These are phyloP conservation scores for Cyrtodaria siliqua DNA, from an alignment of 2,888 invertebrate genomes.

Conservation along the genomic window DNA sequence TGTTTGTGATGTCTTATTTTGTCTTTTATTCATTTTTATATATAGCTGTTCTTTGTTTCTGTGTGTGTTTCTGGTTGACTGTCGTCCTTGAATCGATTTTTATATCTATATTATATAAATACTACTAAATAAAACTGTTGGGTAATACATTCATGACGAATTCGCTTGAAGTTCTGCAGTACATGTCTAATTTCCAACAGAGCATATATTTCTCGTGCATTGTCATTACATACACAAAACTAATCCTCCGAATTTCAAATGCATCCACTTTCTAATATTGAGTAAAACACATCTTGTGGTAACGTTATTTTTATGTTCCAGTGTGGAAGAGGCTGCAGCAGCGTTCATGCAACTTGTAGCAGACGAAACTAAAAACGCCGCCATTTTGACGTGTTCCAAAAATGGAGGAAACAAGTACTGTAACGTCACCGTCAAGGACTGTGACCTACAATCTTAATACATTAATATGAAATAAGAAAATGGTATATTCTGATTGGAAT, in stretches of 20 bases:
- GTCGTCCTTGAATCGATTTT: background rate
- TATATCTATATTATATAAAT: background rate
- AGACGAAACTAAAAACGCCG: slow-evolving; percentile 75
- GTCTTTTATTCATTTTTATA: too few relatives aligned
- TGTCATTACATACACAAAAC: too few relatives aligned
- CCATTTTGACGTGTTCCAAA: slow-evolving; percentile 71
- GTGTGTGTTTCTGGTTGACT: too few relatives aligned
- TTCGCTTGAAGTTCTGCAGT: too few relatives aligned
- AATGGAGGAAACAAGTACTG: slow-evolving; percentile 67
- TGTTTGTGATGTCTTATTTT: too few relatives aligned
- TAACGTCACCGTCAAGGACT: slow-evolving; percentile 22
- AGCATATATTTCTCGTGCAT: too few relatives aligned
- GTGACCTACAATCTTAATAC: too few relatives aligned
- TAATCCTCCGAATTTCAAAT: background rate
- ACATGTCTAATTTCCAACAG: too few relatives aligned
- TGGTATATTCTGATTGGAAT: too few relatives aligned
- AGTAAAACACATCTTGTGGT: too few relatives aligned
- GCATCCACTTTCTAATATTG: background rate
- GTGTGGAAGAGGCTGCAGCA: slow-evolving; percentile 63
- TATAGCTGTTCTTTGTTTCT: too few relatives aligned
- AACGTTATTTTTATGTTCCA: slow-evolving; percentile 24
- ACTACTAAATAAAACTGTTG: background rate
- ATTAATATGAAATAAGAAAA: too few relatives aligned
- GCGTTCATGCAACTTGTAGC: slow-evolving; percentile 72
- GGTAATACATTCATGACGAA: background rate